phyloP scores from a whole-genome alignment of 2,113 vertebrate genomes.

The Percopsis transmontana region DNA sequence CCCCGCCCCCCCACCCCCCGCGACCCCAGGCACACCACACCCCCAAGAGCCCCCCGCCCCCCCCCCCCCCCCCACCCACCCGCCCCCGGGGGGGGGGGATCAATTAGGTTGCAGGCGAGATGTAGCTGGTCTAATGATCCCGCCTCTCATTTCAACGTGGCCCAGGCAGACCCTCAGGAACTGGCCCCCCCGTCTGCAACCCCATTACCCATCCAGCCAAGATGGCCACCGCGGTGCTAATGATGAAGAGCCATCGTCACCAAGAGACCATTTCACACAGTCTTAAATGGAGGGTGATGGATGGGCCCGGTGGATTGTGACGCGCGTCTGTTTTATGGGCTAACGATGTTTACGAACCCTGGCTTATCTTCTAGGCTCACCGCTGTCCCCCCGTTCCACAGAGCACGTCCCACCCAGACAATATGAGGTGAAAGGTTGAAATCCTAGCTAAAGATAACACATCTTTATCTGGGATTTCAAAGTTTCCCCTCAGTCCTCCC shows the following conservation, averaged over 20 bases:
- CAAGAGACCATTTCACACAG: conserved; percentile 39
- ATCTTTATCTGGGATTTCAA: no score
- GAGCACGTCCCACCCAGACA: no score
- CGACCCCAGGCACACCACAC: no score
- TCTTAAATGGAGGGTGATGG: conserved; percentile 42
- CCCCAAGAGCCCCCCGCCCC: no score
- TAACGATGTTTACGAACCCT: neutral
- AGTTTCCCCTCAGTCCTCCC: no score
- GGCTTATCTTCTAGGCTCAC: no score
- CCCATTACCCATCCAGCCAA: conserved; percentile 46
- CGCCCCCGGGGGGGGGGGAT: neutral
- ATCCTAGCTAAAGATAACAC: no score
- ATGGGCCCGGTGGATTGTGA: conserved; percentile 13
- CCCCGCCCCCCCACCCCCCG: no score
- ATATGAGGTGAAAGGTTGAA: no score
- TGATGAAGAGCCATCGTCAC: conserved; percentile 35
- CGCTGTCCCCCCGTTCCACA: no score
- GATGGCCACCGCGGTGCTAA: conserved; percentile 43
- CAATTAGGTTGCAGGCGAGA: conserved; percentile 52
- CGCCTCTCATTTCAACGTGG: conserved; percentile 24
- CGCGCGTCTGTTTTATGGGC: conserved; percentile 19
- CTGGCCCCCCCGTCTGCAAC: conserved; percentile 24
- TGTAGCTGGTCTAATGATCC: conserved; percentile 56
- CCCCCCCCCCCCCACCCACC: no score
- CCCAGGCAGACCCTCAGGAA: conserved; percentile 19